Evolutionary conservation across 2,797 vertebrate genomes (phyloP).

Genomic region (Crenuchus spilurus): DNA sequence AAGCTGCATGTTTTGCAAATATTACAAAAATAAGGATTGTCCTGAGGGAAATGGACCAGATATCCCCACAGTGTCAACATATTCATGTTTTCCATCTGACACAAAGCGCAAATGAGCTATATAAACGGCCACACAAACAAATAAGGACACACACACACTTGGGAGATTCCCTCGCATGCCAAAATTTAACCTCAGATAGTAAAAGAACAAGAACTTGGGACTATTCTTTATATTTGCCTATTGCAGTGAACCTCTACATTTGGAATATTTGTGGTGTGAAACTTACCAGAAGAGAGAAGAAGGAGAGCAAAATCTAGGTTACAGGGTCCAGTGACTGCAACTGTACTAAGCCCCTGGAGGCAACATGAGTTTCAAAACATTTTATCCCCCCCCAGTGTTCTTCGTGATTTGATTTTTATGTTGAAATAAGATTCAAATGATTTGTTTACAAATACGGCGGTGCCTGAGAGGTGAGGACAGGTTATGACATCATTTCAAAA

Average conservation of each 20-base stretch:
- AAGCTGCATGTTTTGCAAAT: neutral
- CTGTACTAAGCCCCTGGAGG: constrained; percentile 10
- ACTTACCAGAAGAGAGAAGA: constrained; percentile 20
- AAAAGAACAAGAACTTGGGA: constrained; percentile 38
- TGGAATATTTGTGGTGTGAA: constrained; percentile 45
- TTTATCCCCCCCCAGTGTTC: neutral
- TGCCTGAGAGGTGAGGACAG: constrained; percentile 6
- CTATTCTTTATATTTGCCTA: constrained; percentile 23
- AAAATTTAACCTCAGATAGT: constrained; percentile 43
- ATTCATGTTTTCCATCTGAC: neutral
- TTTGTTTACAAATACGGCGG: neutral
- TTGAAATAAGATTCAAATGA: neutral
- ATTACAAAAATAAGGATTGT: neutral
- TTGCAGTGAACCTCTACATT: constrained; percentile 40
- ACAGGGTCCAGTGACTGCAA: constrained; percentile 29
- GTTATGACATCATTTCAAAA: constrained; percentile 33
- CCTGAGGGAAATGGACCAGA: neutral
- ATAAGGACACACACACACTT: constrained; percentile 1
- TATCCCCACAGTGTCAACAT: neutral
- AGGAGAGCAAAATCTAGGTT: constrained; percentile 17
- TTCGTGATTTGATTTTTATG: neutral
- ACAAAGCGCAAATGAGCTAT: neutral
- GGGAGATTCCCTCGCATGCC: constrained; percentile 38
- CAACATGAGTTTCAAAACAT: neutral
- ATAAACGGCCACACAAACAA: constrained; percentile 29